A percentile compares a stretch with the other conserved stretches of the same genome.
Evolutionary conservation across 2,888 invertebrate species (phyloP).

Genomic region (Hyles lineata): DNA sequence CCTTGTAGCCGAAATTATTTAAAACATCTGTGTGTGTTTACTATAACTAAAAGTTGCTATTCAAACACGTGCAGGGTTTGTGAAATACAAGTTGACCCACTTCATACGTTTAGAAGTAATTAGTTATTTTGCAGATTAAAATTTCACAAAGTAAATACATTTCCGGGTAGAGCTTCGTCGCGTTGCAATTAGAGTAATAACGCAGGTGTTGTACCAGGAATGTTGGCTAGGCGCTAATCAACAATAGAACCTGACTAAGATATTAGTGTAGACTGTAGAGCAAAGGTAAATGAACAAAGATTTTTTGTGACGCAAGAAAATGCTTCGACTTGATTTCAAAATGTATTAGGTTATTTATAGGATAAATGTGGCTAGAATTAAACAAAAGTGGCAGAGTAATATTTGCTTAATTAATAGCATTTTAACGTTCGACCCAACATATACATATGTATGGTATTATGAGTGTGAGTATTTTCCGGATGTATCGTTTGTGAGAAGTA

Average conservation of each 20-base stretch:
- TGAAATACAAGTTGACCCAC: background rate
- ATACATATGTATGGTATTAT: no score
- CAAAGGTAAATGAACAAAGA: no score
- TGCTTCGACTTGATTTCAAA: no score
- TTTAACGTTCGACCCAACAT: no score
- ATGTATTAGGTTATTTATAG: no score
- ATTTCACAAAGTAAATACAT: background rate
- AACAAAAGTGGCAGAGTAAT: no score
- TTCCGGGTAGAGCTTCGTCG: background rate
- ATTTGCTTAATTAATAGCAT: no score
- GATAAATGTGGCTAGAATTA: no score
- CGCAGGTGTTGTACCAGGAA: background rate
- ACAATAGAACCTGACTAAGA: background rate
- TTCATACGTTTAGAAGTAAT: background rate
- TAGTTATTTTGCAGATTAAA: background rate
- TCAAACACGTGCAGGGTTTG: background rate
- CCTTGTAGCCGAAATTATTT: background rate
- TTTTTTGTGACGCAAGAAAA: no score
- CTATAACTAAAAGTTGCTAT: background rate
- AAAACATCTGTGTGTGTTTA: background rate
- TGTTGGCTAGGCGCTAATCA: background rate
- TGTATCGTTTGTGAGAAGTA: conserved; percentile 46
- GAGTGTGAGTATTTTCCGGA: no score
- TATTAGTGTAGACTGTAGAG: background rate
- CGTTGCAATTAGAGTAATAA: conserved; percentile 7